Evolutionary conservation across 2,888 invertebrate species (phyloP).

Genomic region (Cabera pusaria): DNA sequence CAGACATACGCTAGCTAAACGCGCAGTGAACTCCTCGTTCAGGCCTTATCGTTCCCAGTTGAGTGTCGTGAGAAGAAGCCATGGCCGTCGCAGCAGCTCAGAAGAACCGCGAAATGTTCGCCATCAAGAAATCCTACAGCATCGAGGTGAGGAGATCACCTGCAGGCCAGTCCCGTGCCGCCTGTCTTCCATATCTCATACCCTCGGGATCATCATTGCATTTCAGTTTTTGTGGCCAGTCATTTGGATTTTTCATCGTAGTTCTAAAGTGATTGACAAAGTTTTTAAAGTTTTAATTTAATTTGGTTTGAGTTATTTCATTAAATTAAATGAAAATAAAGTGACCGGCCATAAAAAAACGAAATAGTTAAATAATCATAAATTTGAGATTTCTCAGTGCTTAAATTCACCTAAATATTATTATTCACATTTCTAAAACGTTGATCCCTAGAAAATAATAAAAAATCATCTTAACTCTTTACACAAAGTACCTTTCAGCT

Average conservation of each 20-base stretch:
- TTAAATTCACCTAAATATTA: too few relatives aligned
- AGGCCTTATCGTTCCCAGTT: constrained; percentile 77
- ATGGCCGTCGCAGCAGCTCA: constrained; percentile 96
- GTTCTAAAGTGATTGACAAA: constrained; percentile 9
- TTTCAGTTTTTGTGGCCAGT: constrained; percentile 32
- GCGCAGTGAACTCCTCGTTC: constrained; percentile 80
- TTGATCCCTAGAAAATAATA: too few relatives aligned
- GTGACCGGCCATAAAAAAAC: constrained; percentile 31
- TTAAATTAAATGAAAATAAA: constrained; percentile 5
- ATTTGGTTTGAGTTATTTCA: background rate
- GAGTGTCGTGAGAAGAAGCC: constrained; percentile 77
- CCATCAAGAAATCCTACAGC: constrained; percentile 98
- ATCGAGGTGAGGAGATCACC: constrained; percentile 91
- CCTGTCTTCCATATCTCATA: constrained; percentile 36
- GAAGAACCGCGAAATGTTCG: constrained; percentile 98
- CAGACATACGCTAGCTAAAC: constrained; percentile 80
- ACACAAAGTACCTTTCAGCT: too few relatives aligned
- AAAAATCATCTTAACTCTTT: too few relatives aligned
- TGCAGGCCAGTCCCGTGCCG: constrained; percentile 29
- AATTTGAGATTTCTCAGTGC: too few relatives aligned
- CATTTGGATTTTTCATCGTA: constrained; percentile 27
- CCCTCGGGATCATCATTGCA: constrained; percentile 33
- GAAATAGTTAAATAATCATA: constrained; percentile 1
- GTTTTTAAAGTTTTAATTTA: constrained; percentile 4
- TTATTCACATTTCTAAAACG: too few relatives aligned